phyloP scores from a whole-genome alignment of 2,113 vertebrate species.

The Nycticryphes semicollaris region DNA sequence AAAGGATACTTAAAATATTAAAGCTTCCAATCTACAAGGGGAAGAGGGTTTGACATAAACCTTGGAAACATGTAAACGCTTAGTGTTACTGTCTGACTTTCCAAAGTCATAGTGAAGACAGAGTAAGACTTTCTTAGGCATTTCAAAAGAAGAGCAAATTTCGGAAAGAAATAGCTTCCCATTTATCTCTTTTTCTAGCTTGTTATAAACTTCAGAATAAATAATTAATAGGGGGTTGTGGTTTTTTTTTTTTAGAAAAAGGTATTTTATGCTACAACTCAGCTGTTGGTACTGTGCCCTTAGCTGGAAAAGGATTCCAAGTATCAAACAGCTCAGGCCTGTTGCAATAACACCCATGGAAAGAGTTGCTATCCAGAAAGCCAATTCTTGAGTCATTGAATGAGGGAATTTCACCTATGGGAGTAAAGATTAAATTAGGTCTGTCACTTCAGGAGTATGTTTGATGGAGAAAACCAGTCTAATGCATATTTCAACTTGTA shows the following conservation, averaged over 20 bases:
- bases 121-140: background rate
- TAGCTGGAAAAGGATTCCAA: background rate
- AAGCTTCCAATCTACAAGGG: background rate
- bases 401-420: background rate
- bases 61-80: background rate
- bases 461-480: conserved; percentile 2
- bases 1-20: background rate
- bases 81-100: background rate
- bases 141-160: background rate
- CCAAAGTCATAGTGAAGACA: background rate
- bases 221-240: background rate
- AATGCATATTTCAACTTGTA: conserved; percentile 16
- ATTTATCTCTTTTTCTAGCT: background rate
- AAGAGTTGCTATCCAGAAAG: background rate
- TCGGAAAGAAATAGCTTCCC: background rate
- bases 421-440: conserved; percentile 28
- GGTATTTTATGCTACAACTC: background rate
- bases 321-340: background rate
- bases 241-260: background rate
- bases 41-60: background rate
- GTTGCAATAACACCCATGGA: background rate
- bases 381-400: background rate
- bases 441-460: background rate
- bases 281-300: background rate
- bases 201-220: background rate